Percentiles rank a stretch among this genome's conserved stretches.
phyloP scores from a whole-genome alignment of 37 sponge, comb jelly and placozoan genomes.

The Beroe ovata region DNA sequence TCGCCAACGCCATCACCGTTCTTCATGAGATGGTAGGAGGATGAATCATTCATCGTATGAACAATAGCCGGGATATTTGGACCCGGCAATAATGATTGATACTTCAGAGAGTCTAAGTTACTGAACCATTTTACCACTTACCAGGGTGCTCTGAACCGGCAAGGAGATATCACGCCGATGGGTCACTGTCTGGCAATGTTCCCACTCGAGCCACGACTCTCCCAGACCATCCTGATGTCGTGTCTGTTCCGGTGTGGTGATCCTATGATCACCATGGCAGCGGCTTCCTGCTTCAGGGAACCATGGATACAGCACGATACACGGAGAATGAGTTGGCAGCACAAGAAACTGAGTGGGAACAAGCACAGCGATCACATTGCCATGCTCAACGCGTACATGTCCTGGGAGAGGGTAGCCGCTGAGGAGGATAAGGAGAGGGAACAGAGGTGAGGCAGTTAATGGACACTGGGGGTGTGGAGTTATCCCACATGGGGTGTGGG shows the following conservation, averaged over 20 bases:
- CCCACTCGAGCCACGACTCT: constrained; percentile 49
- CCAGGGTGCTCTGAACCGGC: constrained; percentile 52
- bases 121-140: background rate
- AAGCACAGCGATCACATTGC: constrained; percentile 84
- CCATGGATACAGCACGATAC: constrained; percentile 70
- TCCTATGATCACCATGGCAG: constrained; percentile 79
- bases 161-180: constrained; percentile 65
- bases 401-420: constrained; percentile 75
- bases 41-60: too few relatives aligned
- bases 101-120: background rate
- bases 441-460: constrained; percentile 68
- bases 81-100: too few relatives aligned
- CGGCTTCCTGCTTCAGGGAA: constrained; percentile 79
- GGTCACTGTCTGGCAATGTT: constrained; percentile 62
- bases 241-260: constrained; percentile 76
- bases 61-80: too few relatives aligned
- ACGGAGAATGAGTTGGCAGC: constrained; percentile 71
- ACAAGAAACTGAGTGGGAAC: constrained; percentile 78
- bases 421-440: constrained; percentile 60
- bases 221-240: constrained; percentile 32
- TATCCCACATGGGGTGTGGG: too few relatives aligned
- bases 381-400: constrained; percentile 77
- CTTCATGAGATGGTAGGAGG: constrained; percentile 68
- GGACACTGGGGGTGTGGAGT: too few relatives aligned
- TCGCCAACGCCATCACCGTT: constrained; percentile 75